Percentiles rank a stretch among this genome's conserved stretches.
These are phyloP conservation scores for Bambusicola thoracicus DNA, from an alignment of 2,113 vertebrate species.

Conservation along the genomic window DNA sequence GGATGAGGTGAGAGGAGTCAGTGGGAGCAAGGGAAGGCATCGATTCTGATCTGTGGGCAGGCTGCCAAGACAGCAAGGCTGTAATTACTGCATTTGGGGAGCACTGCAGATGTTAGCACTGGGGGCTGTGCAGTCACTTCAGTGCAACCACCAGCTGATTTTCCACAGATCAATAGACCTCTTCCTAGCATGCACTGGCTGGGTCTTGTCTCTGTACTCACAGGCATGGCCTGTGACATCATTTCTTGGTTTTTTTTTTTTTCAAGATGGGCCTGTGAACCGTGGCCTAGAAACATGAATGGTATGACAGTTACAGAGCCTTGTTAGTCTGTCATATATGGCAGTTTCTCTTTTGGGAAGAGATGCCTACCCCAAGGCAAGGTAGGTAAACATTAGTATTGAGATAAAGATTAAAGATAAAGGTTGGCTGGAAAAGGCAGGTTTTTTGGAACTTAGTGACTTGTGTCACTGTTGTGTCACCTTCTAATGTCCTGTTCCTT, in stretches of 20 bases:
- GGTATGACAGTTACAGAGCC: neutral
- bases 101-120: neutral
- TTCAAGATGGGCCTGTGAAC: neutral
- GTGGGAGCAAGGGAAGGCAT: slow-evolving; percentile 1
- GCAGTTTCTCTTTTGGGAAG: neutral
- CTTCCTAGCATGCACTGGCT: neutral
- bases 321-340: neutral
- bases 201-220: neutral
- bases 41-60: neutral
- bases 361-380: neutral
- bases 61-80: slow-evolving; percentile 44
- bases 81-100: neutral
- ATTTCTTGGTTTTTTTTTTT: neutral
- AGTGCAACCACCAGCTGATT: slow-evolving; percentile 57
- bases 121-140: slow-evolving; percentile 38
- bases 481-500: slow-evolving; percentile 29
- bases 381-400: neutral
- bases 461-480: neutral
- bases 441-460: neutral
- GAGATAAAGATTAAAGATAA: neutral
- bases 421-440: neutral
- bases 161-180: slow-evolving; percentile 76
- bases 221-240: fast-evolving
- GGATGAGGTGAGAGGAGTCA: neutral
- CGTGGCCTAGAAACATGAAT: neutral